These are phyloP conservation scores for Montipora cactus DNA, from an alignment of 64 coral and sea anemone species.

Conservation along the genomic window DNA sequence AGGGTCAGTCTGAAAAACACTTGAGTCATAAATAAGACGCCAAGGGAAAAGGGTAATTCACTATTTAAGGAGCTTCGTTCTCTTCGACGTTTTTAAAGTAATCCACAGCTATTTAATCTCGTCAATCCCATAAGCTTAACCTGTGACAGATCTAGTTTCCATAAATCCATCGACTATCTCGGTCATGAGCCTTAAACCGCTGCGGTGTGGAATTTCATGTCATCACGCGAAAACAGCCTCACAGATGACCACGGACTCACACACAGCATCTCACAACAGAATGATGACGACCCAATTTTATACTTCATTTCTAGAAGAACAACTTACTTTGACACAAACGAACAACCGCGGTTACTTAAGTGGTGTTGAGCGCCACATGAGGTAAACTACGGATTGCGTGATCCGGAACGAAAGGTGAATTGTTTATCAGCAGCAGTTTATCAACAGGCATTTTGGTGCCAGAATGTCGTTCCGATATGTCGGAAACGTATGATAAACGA, in stretches of 20 bases:
- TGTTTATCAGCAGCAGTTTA: constrained; percentile 44
- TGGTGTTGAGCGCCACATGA: background rate
- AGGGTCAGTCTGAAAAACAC: no score
- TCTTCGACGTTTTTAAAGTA: background rate
- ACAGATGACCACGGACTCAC: background rate
- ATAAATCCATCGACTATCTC: background rate
- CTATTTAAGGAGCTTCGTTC: background rate
- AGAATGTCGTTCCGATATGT: constrained; percentile 7
- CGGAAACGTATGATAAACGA: constrained; percentile 16
- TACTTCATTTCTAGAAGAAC: background rate
- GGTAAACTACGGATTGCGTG: constrained; percentile 3
- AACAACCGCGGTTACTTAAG: no score
- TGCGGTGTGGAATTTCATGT: constrained; percentile 7
- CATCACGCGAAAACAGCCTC: background rate
- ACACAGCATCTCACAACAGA: background rate
- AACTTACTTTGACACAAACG: background rate
- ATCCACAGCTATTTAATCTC: constrained; percentile 20
- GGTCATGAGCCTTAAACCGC: background rate
- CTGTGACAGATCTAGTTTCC: constrained; percentile 3
- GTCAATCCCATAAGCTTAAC: background rate
- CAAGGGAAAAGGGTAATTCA: background rate
- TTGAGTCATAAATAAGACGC: background rate
- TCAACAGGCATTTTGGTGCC: constrained; percentile 52
- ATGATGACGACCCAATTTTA: background rate
- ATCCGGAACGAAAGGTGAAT: constrained; percentile 11